Evolutionary conservation across 2,888 invertebrate species (phyloP).

Genomic region (Carcina quercana): DNA sequence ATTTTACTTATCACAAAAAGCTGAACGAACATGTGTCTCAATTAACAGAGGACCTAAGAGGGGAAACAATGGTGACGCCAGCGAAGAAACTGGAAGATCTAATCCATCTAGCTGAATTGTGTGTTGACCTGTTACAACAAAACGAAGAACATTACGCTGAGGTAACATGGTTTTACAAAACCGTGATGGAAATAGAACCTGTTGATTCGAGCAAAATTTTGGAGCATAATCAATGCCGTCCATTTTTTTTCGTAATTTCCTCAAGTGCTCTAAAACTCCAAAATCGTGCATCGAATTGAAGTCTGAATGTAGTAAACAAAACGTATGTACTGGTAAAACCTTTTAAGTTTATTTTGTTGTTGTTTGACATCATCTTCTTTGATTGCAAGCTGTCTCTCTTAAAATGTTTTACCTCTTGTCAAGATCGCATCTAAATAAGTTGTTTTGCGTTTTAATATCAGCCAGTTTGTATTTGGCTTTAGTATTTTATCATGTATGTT

Average conservation of each 20-base stretch:
- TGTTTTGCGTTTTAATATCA: no score
- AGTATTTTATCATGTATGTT: no score
- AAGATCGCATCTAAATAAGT: no score
- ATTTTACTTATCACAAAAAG: neutral
- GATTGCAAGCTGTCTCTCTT: neutral
- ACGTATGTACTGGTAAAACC: constrained; percentile 40
- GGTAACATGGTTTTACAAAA: constrained; percentile 73
- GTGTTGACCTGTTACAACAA: constrained; percentile 98
- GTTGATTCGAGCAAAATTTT: constrained; percentile 20
- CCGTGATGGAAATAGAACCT: constrained; percentile 20
- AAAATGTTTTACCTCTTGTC: constrained; percentile 44
- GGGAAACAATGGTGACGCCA: constrained; percentile 88
- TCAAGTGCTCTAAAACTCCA: constrained; percentile 17
- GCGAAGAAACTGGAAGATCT: constrained; percentile 96
- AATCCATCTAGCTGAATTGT: constrained; percentile 96
- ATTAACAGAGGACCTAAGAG: constrained; percentile 82
- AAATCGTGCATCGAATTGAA: constrained; percentile 35
- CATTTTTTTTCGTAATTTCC: no score
- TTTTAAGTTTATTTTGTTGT: constrained; percentile 23
- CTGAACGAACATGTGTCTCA: neutral
- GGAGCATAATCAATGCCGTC: constrained; percentile 28
- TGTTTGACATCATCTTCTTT: neutral
- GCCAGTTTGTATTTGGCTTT: no score
- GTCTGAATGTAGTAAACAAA: constrained; percentile 56
- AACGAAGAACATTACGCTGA: constrained; percentile 99